These are phyloP conservation scores for Ophion slaviceki DNA, from an alignment of 2,888 invertebrate species.

Conservation along the genomic window DNA sequence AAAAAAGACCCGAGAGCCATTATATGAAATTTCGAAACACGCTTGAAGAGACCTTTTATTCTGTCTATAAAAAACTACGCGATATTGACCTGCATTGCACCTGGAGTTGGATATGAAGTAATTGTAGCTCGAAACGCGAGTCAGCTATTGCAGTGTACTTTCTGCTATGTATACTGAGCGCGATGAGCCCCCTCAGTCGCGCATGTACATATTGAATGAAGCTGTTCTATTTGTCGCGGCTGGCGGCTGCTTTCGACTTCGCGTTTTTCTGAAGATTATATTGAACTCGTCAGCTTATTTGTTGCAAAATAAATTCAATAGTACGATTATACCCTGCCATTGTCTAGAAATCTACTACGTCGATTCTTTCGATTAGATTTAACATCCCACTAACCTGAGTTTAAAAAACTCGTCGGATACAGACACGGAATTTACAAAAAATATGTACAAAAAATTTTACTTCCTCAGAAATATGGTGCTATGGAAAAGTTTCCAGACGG, in stretches of 20 bases:
- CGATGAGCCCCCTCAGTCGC: not conserved
- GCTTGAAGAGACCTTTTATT: not conserved
- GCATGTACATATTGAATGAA: not conserved
- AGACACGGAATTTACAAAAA: too few relatives aligned
- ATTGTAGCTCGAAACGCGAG: not conserved
- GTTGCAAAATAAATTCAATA: not conserved
- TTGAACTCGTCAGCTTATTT: not conserved
- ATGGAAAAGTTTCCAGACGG: too few relatives aligned
- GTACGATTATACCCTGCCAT: not conserved
- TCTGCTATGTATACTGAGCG: not conserved
- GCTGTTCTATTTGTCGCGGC: not conserved
- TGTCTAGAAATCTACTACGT: not conserved
- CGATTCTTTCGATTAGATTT: not conserved
- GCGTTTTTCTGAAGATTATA: not conserved
- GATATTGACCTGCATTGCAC: not conserved
- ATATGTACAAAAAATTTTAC: too few relatives aligned
- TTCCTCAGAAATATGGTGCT: too few relatives aligned
- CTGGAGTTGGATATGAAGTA: not conserved
- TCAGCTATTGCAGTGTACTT: not conserved
- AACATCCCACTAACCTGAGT: too few relatives aligned
- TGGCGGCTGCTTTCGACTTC: not conserved
- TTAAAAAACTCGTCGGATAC: too few relatives aligned
- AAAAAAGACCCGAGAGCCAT: not conserved
- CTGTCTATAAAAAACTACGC: not conserved
- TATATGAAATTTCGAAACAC: not conserved